These are phyloP conservation scores for Donacobius atricapilla DNA, from an alignment of 2,113 vertebrate species.

Conservation along the genomic window DNA sequence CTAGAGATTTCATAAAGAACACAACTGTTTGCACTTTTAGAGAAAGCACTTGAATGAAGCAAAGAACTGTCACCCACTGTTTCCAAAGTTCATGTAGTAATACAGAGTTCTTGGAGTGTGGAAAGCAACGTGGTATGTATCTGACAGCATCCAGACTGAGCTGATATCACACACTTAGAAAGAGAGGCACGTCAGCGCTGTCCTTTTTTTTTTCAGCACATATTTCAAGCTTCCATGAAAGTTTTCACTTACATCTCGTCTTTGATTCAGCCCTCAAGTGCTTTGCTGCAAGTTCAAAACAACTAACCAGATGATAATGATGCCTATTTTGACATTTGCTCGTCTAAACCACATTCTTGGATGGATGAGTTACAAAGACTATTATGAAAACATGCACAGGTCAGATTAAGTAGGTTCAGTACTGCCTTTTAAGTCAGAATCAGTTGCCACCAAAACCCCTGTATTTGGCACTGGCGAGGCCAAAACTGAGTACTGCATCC, in stretches of 20 bases:
- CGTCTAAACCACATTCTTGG: not conserved
- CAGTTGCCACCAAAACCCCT: not conserved
- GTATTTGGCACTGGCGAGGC: not conserved
- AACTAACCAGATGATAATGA: not conserved
- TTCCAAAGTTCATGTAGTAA: not conserved
- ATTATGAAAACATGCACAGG: not conserved
- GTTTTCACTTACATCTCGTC: not conserved
- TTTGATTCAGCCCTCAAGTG: not conserved
- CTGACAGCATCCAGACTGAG: not conserved
- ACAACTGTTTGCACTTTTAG: not conserved
- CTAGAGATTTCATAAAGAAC: not conserved
- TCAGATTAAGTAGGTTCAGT: not conserved
- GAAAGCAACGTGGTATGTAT: not conserved
- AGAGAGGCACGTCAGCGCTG: not conserved
- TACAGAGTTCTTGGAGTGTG: not conserved
- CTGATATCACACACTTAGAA: not conserved
- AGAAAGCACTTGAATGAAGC: not conserved
- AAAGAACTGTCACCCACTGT: not conserved
- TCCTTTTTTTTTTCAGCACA: not conserved
- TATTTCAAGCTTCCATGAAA: not conserved
- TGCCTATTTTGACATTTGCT: not conserved
- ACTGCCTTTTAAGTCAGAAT: not conserved
- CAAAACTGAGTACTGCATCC: not conserved
- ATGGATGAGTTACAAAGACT: not conserved
- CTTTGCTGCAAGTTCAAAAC: not conserved